Base-by-base conservation (phyloP, 2,797 vertebrate species). In the Cyprinella venusta region DNA sequence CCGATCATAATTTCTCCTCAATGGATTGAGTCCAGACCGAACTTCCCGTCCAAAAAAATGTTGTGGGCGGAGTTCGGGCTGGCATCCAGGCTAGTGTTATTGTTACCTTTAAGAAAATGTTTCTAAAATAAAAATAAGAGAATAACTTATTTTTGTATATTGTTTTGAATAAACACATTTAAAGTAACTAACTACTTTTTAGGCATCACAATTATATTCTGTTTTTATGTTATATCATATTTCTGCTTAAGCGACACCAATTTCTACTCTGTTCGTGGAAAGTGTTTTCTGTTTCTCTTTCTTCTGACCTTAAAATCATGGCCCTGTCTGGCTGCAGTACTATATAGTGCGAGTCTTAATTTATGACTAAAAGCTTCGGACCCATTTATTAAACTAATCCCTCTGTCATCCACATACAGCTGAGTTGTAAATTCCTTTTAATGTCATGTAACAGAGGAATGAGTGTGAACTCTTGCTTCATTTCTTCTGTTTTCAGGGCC, bases 401-500 rank as follows among this genome's bases (percentile, higher is more conserved):
- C 52, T 82, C 64, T 56, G 13, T 56, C 64, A 63, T 75, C 42
- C 40, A 30, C 40, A 6, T 83, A 67, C 40, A 56, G 80, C 33
- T 8, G 24, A 52, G 38, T 48, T 52, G 6, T 79, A 26, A 71
- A 63, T 71, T 76, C 10, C n/a, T 54, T 30, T 76, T 59, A 45
- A 7, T 82, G 61, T 59, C 38, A 81, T 76, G 65, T 78, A 56
- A 85, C 30, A 63, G 26, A 33, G 30, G 45, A 84, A 50, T 59
- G n/a, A 38, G 24, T 65, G 52, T 63, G 56, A 50, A 83, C 26
- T 10, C 42, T 69, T 19, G 50, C 26, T 59, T 68, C 16, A 70
- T 88, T 81, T 79, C 89, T 75, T 68, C 83, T 48, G 4, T 79
- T 84, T 89, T 76, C 67, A 99, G 98, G 98, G 98, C 88, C 97